These are phyloP conservation scores for Scaptomyza caliginosa DNA, from an alignment of 2,888 invertebrate species.

Conservation along the genomic window DNA sequence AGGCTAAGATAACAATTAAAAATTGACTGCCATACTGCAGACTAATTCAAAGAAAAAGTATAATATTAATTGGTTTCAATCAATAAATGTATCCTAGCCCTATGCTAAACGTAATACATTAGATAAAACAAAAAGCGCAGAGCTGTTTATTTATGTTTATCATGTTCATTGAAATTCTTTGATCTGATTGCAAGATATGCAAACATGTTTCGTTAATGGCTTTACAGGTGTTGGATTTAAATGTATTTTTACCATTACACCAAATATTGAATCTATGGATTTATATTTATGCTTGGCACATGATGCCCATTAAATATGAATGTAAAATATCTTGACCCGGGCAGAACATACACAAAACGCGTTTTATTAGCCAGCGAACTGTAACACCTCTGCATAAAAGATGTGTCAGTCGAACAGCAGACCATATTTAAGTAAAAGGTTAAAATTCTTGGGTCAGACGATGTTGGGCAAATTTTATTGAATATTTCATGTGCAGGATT, in stretches of 20 bases:
- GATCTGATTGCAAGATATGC: constrained; percentile 19
- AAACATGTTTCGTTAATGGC: constrained; percentile 30
- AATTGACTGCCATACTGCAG: not conserved
- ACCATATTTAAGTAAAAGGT: constrained; percentile 19
- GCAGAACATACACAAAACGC: constrained; percentile 3
- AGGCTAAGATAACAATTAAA: not conserved
- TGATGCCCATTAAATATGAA: constrained; percentile 24
- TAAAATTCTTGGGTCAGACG: constrained; percentile 35
- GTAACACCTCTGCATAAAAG: constrained; percentile 38
- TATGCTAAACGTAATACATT: not conserved
- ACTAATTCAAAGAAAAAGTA: not conserved
- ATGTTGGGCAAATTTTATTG: constrained; percentile 39
- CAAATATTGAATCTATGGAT: not conserved
- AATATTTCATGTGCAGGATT: constrained; percentile 63
- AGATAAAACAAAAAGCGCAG: too few species aligned
- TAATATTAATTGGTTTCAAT: not conserved
- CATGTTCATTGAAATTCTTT: not conserved
- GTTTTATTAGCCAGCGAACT: constrained; percentile 21
- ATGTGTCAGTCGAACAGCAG: constrained; percentile 31
- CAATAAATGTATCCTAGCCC: not conserved
- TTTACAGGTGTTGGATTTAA: constrained; percentile 20
- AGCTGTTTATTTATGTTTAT: not conserved
- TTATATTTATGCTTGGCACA: constrained; percentile 14
- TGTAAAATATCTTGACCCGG: constrained; percentile 28
- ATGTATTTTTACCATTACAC: constrained; percentile 28